Base-by-base conservation (phyloP, 2,113 vertebrate species). In the Gobio gobio region DNA sequence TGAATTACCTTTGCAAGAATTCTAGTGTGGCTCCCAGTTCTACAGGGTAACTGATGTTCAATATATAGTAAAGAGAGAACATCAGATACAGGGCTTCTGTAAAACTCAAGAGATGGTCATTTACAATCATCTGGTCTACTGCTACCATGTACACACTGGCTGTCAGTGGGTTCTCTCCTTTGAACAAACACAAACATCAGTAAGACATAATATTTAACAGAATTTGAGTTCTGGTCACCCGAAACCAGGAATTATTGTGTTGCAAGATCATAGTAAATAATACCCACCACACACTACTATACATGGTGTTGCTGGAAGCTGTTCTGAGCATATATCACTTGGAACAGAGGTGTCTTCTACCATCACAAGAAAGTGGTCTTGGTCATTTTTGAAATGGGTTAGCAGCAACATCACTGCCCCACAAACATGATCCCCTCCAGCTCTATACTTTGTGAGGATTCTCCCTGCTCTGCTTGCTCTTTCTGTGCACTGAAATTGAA, bases 61-160 rank as follows among this genome's bases (percentile, higher is more conserved):
- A 47, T 40, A 74, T 22, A 49, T 84, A 83, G 29, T 78, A 83
- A 18, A 5, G 33, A 24, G 9, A 33, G n/a, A 86, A 86, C 73
- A 86, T 86, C 43, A 86, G 40, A 26, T 59, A 63, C n/a, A 82
- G 56, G 40, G 76, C 77, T 43, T 79, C 70, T 16, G 68, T 81
- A 59, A 74, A 81, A 40, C 49, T 72, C 13, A 64, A 64, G 4
- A 64, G 24, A 64, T 26, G 59, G n/a, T 72, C 20, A 68, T 83
- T 86, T n/a, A 79, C 61, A 54, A 86, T 56, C 8, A 70, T 59
- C 49, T 78, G 78, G 85, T 86, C 80, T 22, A 83, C 81, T 77
- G 58, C 72, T 47, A 86, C 61, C 81, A 86, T 86, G 74, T 78
- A 83, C 29, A 83, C 40, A 64, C 66, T 83, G 80, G 74, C 80